Conservation (phyloP, 2,888 invertebrate genomes). For the Sarcophaga carnaria region DNA sequence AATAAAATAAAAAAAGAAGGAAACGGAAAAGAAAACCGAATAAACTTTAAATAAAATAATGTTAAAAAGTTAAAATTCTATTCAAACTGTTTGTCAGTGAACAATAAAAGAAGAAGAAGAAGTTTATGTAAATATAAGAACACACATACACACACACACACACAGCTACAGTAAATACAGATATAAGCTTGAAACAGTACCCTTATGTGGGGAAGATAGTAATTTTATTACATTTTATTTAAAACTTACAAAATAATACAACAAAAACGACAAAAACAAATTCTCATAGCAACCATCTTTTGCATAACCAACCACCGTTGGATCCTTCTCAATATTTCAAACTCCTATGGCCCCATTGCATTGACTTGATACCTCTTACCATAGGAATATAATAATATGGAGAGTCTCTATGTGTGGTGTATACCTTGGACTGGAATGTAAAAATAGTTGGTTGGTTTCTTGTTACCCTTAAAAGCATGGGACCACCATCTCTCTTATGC, state of each 20-base stretch:
- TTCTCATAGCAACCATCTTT: background rate
- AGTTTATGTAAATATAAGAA: slow-evolving; percentile 73
- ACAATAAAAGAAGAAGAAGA: slow-evolving; percentile 67
- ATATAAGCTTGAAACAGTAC: background rate
- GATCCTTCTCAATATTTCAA: background rate
- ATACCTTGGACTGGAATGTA: slow-evolving; percentile 7
- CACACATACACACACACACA: background rate
- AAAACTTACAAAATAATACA: slow-evolving; percentile 70
- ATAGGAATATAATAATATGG: background rate
- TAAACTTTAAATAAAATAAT: slow-evolving; percentile 74
- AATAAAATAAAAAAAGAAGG: slow-evolving; percentile 62
- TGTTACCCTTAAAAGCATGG: slow-evolving; percentile 50
- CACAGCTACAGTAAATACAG: background rate
- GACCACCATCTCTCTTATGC: background rate
- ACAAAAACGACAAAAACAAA: background rate
- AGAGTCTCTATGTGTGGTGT: background rate
- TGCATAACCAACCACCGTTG: background rate
- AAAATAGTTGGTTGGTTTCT: slow-evolving; percentile 52
- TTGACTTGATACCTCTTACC: background rate
- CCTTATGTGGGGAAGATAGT: slow-evolving; percentile 32
- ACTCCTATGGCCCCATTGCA: background rate
- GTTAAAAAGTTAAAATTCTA: slow-evolving; percentile 80
- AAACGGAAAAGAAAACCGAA: slow-evolving; percentile 57
- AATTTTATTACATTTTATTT: slow-evolving; percentile 77
- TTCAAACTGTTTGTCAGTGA: slow-evolving; percentile 79